Evolutionary conservation across 1,140 invertebrate species (phyloP).

Genomic region (Drosophila willistoni): DNA sequence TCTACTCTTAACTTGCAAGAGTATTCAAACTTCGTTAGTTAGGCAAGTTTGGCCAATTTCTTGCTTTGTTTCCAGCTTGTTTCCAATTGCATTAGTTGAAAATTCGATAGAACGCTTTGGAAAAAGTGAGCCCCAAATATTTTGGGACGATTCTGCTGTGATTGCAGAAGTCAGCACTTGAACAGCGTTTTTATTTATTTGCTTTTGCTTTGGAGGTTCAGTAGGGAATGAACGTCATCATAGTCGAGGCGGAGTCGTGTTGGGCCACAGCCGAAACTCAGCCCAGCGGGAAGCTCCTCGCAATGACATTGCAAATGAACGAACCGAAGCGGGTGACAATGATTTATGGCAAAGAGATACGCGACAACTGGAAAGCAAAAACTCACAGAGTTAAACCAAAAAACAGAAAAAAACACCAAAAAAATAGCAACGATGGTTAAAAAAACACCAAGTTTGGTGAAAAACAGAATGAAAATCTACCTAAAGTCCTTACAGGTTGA

Average conservation of each 20-base stretch:
- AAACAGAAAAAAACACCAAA: constrained; percentile 33
- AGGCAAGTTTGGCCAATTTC: background rate
- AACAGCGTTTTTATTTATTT: constrained; percentile 25
- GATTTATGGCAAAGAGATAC: constrained; percentile 82
- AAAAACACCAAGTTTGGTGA: constrained; percentile 13
- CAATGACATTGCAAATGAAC: constrained; percentile 76
- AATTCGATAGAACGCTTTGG: background rate
- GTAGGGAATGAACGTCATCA: constrained; percentile 23
- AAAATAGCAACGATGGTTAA: constrained; percentile 20
- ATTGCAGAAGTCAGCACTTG: constrained; percentile 29
- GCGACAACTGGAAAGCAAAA: constrained; percentile 75
- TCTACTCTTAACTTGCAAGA: background rate
- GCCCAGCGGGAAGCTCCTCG: constrained; percentile 77
- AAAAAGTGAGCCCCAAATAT: background rate
- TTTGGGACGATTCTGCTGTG: background rate
- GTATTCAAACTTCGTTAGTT: background rate
- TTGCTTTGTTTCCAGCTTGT: background rate
- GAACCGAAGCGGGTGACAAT: constrained; percentile 80
- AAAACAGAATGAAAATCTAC: constrained; percentile 12
- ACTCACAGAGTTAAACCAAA: constrained; percentile 54
- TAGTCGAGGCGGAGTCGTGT: constrained; percentile 8
- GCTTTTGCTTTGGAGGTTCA: constrained; percentile 17
- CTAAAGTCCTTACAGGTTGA: constrained; percentile 11
- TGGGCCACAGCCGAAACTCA: constrained; percentile 54
- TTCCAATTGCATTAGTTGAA: constrained; percentile 1